A percentile compares a stretch with the other conserved stretches of the same genome.
These are phyloP conservation scores for Chironomus striatipennis DNA, from an alignment of 1,140 invertebrate species.

Conservation along the genomic window DNA sequence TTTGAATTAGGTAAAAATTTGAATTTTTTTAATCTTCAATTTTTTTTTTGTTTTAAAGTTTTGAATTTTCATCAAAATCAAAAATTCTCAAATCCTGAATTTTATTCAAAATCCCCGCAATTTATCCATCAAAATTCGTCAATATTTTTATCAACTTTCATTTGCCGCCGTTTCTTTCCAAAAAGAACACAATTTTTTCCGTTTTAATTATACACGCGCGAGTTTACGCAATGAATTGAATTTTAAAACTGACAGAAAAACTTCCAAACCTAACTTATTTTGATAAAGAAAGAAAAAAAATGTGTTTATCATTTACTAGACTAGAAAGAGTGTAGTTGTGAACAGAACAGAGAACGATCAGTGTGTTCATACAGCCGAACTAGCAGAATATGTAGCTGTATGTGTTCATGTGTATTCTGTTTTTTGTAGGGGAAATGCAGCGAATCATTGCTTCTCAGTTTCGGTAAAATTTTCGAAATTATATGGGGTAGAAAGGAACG, in stretches of 20 bases:
- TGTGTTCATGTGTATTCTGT: background rate
- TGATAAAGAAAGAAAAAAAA: background rate
- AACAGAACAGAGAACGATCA: constrained; percentile 2
- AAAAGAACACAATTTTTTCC: too few relatives aligned
- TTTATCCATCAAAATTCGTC: background rate
- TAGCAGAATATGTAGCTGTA: background rate
- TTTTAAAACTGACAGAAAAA: constrained; percentile 9
- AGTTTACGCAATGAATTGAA: constrained; percentile 7
- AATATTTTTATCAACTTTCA: background rate
- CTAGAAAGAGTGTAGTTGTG: background rate
- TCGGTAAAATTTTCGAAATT: background rate
- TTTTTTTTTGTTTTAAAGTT: background rate
- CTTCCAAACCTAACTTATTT: constrained; percentile 1
- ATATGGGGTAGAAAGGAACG: too few relatives aligned
- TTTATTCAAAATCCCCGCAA: too few relatives aligned
- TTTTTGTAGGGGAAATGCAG: background rate
- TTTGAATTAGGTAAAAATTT: too few relatives aligned
- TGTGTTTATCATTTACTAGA: constrained; percentile 1
- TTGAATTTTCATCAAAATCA: background rate
- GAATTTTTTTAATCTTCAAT: too few relatives aligned
- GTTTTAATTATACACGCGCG: background rate
- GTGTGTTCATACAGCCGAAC: background rate
- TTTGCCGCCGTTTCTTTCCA: background rate
- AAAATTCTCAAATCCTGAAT: background rate
- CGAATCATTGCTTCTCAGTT: background rate